Evolutionary conservation across 2,888 invertebrate genomes (phyloP), one percentile per base, ranked within the genome.

Genomic region (Heliconius aoede): DNA sequence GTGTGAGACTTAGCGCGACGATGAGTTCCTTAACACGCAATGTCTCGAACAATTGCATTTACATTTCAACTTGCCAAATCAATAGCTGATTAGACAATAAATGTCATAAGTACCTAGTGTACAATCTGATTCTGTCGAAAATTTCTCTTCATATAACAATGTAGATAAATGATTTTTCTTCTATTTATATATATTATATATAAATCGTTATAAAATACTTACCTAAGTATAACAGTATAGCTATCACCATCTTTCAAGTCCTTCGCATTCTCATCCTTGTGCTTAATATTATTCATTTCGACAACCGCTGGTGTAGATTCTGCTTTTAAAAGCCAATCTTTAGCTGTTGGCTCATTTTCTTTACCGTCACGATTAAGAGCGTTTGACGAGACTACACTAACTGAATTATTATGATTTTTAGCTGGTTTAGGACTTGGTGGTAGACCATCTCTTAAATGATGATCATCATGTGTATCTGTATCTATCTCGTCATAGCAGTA

Each of bases 401-500:
- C 92, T 0, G 92, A 90, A 55, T 95, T 95, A 74, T 95, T 95
- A 58, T 91, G 90, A 40, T 95, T 94, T 76, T 91, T 90, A 64
- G 82, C 84, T 7, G 91, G 87, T 64, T 92, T 94, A 0, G 94
- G 93, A 81, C 91, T 93, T 0, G 93, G 89, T 0, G 93, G 93
- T 26, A 91, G 86, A 0, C 93, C 93, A 55, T 94, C 94, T 28
- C 94, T 87, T 84, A 95, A 89, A 80, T 95, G 95, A 67, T 95
- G 95, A 77, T 95, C 95, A 79, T 95, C 96, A 84, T 96, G 96
- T 0, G 96, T 96, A 78, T 97, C 96, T 32, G 96, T 96, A 18
- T 97, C 96, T 60, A 98, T 97, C 88, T 97, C 98, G 82, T 97
- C 97, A 81, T 98, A 98, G 85, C 97, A 97, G 86, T 97, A 97